phyloP scores from a whole-genome alignment of 2,888 invertebrate genomes.

The Polydrusus tereticollis region DNA sequence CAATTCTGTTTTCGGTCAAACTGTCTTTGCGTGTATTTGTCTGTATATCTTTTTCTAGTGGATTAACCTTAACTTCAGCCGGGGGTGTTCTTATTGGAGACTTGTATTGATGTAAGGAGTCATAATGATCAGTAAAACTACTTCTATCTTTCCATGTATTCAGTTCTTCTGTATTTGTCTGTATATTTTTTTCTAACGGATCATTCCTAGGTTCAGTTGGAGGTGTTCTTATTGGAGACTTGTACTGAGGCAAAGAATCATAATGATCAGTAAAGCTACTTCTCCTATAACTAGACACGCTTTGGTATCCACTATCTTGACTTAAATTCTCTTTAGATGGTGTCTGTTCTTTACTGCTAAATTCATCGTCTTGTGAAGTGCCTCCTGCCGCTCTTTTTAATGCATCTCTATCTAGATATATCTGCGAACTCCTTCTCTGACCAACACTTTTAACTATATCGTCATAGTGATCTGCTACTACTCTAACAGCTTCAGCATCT shows the following conservation, averaged over 20 bases:
- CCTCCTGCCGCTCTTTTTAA: conserved; percentile 62
- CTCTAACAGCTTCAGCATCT: conserved; percentile 75
- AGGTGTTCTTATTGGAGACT: conserved; percentile 9
- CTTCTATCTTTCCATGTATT: too few relatives aligned
- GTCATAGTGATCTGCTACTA: conserved; percentile 84
- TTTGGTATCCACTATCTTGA: conserved; percentile 46
- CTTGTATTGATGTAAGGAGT: conserved; percentile 27
- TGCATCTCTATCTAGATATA: conserved; percentile 56
- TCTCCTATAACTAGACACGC: conserved; percentile 34
- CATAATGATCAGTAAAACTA: conserved; percentile 48
- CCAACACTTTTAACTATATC: conserved; percentile 83
- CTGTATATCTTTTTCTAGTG: not conserved
- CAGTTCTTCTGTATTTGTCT: not conserved
- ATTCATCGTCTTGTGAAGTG: conserved; percentile 33
- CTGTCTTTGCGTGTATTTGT: not conserved
- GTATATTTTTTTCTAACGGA: not conserved
- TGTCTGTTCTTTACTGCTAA: conserved; percentile 41
- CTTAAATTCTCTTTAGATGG: conserved; percentile 43
- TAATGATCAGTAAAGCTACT: conserved; percentile 48
- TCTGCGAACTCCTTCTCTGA: conserved; percentile 53
- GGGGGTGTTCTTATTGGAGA: conserved; percentile 8
- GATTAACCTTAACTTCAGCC: not conserved
- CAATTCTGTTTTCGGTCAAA: not conserved
- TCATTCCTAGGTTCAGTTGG: not conserved
- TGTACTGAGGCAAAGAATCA: conserved; percentile 31